Percentiles rank a stretch among this genome's conserved stretches.
Conservation (phyloP, 2,888 invertebrate species). For the Rhorus exstirpatorius region DNA sequence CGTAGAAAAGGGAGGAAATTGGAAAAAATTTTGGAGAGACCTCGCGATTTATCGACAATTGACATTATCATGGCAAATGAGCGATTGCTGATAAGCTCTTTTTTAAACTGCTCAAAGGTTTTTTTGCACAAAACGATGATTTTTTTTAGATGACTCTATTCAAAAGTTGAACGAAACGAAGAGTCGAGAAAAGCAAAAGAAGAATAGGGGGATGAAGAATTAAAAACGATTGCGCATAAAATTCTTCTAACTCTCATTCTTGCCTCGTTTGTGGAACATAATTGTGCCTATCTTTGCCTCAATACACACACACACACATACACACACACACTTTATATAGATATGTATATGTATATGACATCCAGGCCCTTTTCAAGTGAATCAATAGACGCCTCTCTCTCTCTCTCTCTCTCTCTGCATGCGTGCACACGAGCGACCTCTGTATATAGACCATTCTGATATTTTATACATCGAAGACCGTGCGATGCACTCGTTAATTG, state of each 20-base stretch:
- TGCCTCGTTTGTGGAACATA: slow-evolving; percentile 20
- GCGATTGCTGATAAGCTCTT: too few species aligned
- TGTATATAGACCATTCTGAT: slow-evolving; percentile 42
- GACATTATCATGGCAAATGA: too few species aligned
- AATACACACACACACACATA: not conserved
- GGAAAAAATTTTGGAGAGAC: not conserved
- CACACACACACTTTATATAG: slow-evolving; percentile 17
- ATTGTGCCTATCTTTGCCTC: slow-evolving; percentile 32
- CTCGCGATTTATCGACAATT: too few species aligned
- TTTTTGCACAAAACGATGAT: too few species aligned
- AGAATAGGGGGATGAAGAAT: slow-evolving; percentile 7
- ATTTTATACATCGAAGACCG: slow-evolving; percentile 68
- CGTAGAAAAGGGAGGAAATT: slow-evolving; percentile 5
- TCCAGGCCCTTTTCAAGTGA: slow-evolving; percentile 43
- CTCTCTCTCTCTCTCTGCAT: slow-evolving; percentile 30
- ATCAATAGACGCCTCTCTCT: slow-evolving; percentile 43
- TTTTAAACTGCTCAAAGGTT: too few species aligned
- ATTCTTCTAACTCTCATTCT: slow-evolving; percentile 8
- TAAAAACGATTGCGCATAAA: too few species aligned
- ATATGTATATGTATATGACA: slow-evolving; percentile 1
- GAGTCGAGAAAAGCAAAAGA: not conserved
- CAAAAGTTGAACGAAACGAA: not conserved
- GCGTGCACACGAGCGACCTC: slow-evolving; percentile 36
- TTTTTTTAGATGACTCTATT: too few species aligned
- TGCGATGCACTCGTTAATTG: slow-evolving; percentile 66